Base-by-base conservation (phyloP, 2,888 invertebrate species). In the Synanthedon tipuliformis region DNA sequence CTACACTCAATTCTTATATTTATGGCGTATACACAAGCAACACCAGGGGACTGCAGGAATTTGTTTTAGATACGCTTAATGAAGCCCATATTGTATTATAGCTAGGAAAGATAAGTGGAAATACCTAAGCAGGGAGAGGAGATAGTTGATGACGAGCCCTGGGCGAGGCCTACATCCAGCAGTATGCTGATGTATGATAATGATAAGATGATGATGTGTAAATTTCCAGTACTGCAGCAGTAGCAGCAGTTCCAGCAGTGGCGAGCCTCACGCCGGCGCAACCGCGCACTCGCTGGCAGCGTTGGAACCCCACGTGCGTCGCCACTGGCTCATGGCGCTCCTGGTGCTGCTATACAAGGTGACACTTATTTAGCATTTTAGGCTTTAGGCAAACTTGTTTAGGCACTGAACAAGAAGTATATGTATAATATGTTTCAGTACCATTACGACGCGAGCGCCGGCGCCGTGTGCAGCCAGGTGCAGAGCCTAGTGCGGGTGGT, bases 281-380 rank as follows among this genome's bases (percentile, higher is more conserved):
- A 56, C 65, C 52, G 56, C 75, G 2, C 97, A 96, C 77, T 95
- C 97, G 12, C 88, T 99, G 51, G 96, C 95, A 91, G 91, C 92
- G 61, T 84, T 99, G 55, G 95, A 97, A 73, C 92, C 96, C 0
- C 95, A 96, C 70, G 92, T 93, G 11, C 88, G 99, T 3, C 89
- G 95, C 48, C 94, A 95, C 61, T 99, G 99, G 99, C 90, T 99
- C 13, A 94, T 95, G 90, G 92, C 98, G 1, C 81, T 98, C 16
- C 91, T 98, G 12, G 96, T 99, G 12, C 92, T 99, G 53, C 89
- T 99, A 1, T 99, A 99, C 73, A 99, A 99, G 92, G 97, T 96
- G 18, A 34, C 34, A 34, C 8, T 34, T 34, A 10, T 34, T 34
- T 34, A 10, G 10, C 8, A 34, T 34, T 23, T 23, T 23, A 23